Evolutionary conservation across 2,113 vertebrate species (phyloP).

Genomic region (Chloropsis cyanopogon): DNA sequence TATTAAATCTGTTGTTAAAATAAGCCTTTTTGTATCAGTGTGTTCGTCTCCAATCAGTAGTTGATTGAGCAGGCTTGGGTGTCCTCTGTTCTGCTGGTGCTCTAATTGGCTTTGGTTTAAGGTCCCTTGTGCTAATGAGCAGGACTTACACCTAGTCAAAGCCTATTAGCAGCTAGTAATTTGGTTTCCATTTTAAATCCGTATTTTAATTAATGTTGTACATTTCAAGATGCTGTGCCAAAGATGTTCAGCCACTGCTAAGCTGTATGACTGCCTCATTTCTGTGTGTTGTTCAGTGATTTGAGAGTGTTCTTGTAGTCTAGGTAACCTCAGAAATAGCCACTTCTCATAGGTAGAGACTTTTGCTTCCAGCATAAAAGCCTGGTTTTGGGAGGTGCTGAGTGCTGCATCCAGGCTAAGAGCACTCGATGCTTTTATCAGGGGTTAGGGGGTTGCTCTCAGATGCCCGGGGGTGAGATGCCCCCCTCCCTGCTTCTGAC

Average conservation of each 20-base stretch:
- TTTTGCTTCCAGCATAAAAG: neutral
- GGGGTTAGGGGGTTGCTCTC: neutral
- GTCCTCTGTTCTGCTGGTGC: neutral
- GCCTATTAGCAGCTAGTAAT: neutral
- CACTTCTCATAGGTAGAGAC: neutral
- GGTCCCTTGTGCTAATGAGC: neutral
- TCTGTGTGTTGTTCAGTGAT: neutral
- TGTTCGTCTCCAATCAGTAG: neutral
- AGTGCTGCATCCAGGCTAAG: neutral
- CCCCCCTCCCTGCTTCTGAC: neutral
- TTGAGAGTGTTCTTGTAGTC: slow-evolving; percentile 42
- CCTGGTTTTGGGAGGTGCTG: neutral
- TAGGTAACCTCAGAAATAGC: slow-evolving; percentile 55
- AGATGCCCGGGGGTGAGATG: neutral
- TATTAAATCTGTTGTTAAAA: neutral
- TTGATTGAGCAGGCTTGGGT: neutral
- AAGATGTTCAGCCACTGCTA: neutral
- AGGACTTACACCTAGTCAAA: neutral
- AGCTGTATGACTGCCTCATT: neutral
- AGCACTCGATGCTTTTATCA: neutral
- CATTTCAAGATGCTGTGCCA: neutral
- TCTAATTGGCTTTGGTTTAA: neutral
- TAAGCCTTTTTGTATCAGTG: neutral
- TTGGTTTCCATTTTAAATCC: neutral
- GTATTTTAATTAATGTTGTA: neutral